Evolutionary conservation across 2,888 invertebrate species (phyloP), one percentile per base, ranked within the genome.

Genomic region (Lasius platythorax): DNA sequence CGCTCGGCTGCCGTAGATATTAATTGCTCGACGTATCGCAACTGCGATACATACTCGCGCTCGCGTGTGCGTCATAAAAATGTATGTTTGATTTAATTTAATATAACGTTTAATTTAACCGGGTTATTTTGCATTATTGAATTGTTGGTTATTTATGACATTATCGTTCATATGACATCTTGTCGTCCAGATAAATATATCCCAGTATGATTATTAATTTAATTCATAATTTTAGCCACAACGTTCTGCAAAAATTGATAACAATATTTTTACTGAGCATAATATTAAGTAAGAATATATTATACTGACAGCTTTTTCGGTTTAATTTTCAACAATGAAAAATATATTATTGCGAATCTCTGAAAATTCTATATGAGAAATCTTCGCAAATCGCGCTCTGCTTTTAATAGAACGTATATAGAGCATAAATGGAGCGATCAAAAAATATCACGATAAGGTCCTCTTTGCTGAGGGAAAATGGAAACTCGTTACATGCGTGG

Each of bases 401-500:
- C 4, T 1, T 28, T 40, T 40, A 28, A 33, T n/a, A 9, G 3
- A 9, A 72, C 2, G 11, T 40, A 18, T 37, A 23, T 56, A 37
- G 28, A 33, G 23, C 72, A 23, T 23, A 15, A 11, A 8, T 15
- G 15, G 58, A 18, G 43, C 75, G 76, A 75, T 40, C 23, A 61
- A 70, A 79, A 68, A 53, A 66, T 76, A 15, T 28, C 63, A 30
- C 40, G 75, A 58, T 56, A 40, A 79, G 58, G 67, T 76, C 63
- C 33, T 74, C 43, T 50, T 75, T 64, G 63, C 11, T 11, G 66
- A 30, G 76, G 53, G 79, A 75, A 75, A 33, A 46, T 18, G 72
- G 87, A 86, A 91, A 88, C 91, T 93, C 90, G 91, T 93, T 93
- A 92, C 86, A 91, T 90, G 91, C 89, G 23, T 23, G 91, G 90